phyloP scores from a whole-genome alignment of 2,797 vertebrate genomes.

The Danio albolineatus region DNA sequence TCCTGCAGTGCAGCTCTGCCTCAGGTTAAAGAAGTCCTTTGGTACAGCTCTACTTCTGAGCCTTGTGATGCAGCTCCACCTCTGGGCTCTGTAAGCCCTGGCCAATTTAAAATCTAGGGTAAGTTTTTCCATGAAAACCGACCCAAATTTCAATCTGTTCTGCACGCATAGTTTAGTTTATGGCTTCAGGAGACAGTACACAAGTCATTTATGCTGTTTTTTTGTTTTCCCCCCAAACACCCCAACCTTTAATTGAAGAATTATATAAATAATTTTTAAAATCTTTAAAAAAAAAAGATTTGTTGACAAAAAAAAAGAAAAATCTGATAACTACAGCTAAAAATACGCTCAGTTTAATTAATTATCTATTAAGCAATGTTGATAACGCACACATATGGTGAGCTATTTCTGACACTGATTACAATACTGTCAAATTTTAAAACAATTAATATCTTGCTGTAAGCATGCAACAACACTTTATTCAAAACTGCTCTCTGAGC shows the following conservation, averaged over 20 bases:
- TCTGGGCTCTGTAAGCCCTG: slow-evolving; percentile 7
- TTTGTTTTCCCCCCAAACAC: neutral
- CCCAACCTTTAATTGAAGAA: neutral
- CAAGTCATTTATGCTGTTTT: neutral
- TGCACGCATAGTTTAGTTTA: slow-evolving; percentile 15
- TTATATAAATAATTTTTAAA: neutral
- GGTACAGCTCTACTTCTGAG: neutral
- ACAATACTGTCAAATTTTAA: neutral
- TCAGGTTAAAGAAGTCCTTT: neutral
- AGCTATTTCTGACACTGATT: neutral
- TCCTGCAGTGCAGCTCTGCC: neutral
- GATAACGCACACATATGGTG: neutral
- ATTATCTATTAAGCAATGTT: neutral
- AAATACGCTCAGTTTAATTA: too few relatives aligned
- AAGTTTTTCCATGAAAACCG: slow-evolving; percentile 9
- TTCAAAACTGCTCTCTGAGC: neutral
- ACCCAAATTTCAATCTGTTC: slow-evolving; percentile 3
- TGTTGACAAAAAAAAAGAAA: neutral
- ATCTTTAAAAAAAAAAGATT: neutral
- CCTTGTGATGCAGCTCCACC: slow-evolving; percentile 9
- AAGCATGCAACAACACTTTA: neutral
- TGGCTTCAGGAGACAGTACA: slow-evolving; percentile 7
- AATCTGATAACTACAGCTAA: neutral
- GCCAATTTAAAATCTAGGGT: slow-evolving; percentile 36
- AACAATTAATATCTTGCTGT: neutral